Conservation (phyloP, 2,888 invertebrate genomes). For the Troides aeacus region DNA sequence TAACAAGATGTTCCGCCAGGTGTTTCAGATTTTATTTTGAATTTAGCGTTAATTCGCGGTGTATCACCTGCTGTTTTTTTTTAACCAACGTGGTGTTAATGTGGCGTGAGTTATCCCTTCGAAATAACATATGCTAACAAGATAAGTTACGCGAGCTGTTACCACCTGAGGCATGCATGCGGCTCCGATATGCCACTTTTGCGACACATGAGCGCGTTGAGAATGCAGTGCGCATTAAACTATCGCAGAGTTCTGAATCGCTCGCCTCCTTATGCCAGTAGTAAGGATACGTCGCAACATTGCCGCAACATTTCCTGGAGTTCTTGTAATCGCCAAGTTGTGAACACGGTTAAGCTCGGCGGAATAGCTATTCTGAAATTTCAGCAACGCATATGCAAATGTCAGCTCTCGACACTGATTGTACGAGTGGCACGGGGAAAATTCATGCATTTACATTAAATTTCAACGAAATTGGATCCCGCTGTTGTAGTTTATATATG, state of each 20-base stretch:
- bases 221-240: constrained; percentile 7
- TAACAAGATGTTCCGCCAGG: constrained; percentile 26
- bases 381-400: constrained; percentile 78
- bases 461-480: constrained; percentile 74
- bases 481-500: constrained; percentile 68
- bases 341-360: constrained; percentile 73
- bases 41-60: constrained; percentile 48
- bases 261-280: constrained; percentile 53
- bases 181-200: constrained; percentile 46
- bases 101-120: constrained; percentile 49
- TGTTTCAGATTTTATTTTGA: constrained; percentile 55
- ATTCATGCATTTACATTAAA: constrained; percentile 80
- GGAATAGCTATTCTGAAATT: constrained; percentile 75
- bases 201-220: constrained; percentile 38
- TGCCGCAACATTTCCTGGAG: constrained; percentile 59
- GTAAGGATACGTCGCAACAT: constrained; percentile 54
- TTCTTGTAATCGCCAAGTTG: constrained; percentile 65
- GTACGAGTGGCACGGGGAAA: constrained; percentile 76
- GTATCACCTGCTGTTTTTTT: constrained; percentile 62
- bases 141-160: constrained; percentile 53
- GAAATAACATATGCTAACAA: constrained; percentile 53
- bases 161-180: constrained; percentile 47
- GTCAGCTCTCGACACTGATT: constrained; percentile 79
- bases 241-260: constrained; percentile 45
- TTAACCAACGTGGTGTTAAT: constrained; percentile 52